phyloP scores from a whole-genome alignment of 1,140 invertebrate species.

The Matsumurasca onukii region DNA sequence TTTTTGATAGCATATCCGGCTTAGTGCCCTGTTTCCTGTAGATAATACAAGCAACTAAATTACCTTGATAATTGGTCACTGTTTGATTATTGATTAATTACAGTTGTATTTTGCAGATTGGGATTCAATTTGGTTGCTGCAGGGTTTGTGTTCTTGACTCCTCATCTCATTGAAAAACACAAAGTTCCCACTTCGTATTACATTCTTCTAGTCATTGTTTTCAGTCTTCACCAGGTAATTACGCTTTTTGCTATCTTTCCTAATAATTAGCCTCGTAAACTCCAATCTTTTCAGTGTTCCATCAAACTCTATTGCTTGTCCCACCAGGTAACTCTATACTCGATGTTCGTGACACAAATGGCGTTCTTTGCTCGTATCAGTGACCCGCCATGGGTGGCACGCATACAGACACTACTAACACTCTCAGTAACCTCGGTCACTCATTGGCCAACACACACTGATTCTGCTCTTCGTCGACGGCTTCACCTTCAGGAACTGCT shows the following conservation, averaged over 20 bases:
- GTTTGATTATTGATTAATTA: no score
- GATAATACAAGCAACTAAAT: no score
- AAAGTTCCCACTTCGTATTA: slow-evolving; percentile 81
- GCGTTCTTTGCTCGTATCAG: slow-evolving; percentile 84
- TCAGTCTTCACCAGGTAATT: slow-evolving; percentile 86
- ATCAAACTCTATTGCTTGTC: neutral
- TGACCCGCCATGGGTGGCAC: slow-evolving; percentile 96
- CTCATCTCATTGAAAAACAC: slow-evolving; percentile 62
- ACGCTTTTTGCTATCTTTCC: neutral
- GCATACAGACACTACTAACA: slow-evolving; percentile 99
- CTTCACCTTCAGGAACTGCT: slow-evolving; percentile 79
- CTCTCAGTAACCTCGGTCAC: slow-evolving; percentile 92
- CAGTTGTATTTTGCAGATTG: slow-evolving; percentile 63
- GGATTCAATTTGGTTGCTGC: slow-evolving; percentile 76
- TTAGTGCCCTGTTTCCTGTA: no score
- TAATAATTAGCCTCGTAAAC: neutral
- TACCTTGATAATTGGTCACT: no score
- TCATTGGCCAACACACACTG: slow-evolving; percentile 95
- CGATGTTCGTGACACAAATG: slow-evolving; percentile 83
- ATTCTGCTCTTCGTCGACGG: slow-evolving; percentile 91
- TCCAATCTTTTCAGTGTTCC: neutral
- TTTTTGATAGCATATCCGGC: no score
- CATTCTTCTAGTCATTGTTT: slow-evolving; percentile 71
- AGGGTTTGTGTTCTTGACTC: slow-evolving; percentile 81
- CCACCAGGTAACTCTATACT: slow-evolving; percentile 63